A percentile compares a stretch with the other conserved stretches of the same genome.
Evolutionary conservation across 2,113 vertebrate genomes (phyloP).

Genomic region (Microcebus murinus): DNA sequence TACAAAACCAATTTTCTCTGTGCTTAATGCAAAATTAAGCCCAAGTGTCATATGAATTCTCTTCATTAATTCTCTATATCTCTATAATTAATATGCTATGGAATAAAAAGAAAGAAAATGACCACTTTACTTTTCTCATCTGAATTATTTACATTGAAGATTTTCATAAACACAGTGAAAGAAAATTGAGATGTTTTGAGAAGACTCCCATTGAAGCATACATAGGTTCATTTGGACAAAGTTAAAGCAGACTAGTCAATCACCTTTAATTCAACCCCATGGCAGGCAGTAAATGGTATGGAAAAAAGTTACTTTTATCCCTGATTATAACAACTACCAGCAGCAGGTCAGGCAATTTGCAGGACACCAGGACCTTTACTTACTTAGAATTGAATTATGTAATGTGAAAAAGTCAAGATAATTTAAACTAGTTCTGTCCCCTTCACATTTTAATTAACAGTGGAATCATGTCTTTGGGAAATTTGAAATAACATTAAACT

Average conservation of each 20-base stretch:
- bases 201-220: background rate
- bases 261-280: background rate
- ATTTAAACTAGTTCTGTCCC: too few species aligned
- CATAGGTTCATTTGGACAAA: background rate
- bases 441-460: background rate
- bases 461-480: background rate
- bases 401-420: background rate
- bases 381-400: background rate
- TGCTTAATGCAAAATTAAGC: background rate
- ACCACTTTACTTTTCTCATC: background rate
- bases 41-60: slow-evolving; percentile 22
- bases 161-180: slow-evolving; percentile 30
- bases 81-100: background rate
- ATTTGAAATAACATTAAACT: background rate
- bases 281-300: background rate
- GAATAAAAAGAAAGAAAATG: slow-evolving; percentile 25
- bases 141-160: background rate
- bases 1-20: background rate
- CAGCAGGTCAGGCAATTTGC: background rate
- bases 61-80: slow-evolving; percentile 39
- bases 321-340: background rate
- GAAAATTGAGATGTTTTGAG: slow-evolving; percentile 1
- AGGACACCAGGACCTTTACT: background rate
- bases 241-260: background rate
- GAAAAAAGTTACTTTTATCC: background rate